phyloP scores from a whole-genome alignment of 2,888 invertebrate genomes.

The Apomyelois bistriatella region DNA sequence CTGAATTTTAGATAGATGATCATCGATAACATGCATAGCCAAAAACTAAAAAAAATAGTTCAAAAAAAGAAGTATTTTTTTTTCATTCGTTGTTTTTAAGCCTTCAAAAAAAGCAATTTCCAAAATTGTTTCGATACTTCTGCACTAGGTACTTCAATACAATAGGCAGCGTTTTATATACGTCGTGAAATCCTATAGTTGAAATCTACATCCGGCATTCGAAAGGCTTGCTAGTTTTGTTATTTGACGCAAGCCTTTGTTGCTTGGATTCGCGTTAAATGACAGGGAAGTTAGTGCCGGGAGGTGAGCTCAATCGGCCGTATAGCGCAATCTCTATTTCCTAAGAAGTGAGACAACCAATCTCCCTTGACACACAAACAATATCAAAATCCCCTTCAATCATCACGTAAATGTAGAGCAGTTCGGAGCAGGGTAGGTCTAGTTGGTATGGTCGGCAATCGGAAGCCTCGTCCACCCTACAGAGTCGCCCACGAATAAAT shows the following conservation, averaged over 20 bases:
- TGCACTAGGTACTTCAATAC: background rate
- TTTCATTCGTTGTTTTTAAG: no score
- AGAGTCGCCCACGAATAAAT: slow-evolving; percentile 63
- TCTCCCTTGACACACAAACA: slow-evolving; percentile 43
- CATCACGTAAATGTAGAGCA: slow-evolving; percentile 18
- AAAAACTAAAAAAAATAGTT: no score
- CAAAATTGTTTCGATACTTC: background rate
- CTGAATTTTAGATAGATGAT: no score
- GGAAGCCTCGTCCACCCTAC: slow-evolving; percentile 63
- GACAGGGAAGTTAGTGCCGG: slow-evolving; percentile 76
- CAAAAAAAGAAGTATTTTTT: no score
- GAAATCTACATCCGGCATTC: slow-evolving; percentile 43
- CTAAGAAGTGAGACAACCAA: slow-evolving; percentile 63
- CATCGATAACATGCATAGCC: no score
- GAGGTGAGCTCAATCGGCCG: slow-evolving; percentile 74
- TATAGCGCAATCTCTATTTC: slow-evolving; percentile 73
- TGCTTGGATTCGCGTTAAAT: slow-evolving; percentile 76
- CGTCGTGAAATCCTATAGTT: slow-evolving; percentile 11
- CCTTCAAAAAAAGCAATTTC: background rate
- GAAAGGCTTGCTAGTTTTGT: slow-evolving; percentile 70
- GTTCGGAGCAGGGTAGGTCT: slow-evolving; percentile 40
- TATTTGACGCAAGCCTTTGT: slow-evolving; percentile 77
- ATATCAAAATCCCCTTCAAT: slow-evolving; percentile 31
- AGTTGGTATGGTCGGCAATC: slow-evolving; percentile 43
- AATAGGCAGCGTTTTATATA: background rate